Evolutionary conservation across 1,140 invertebrate species (phyloP), one percentile per base, ranked within the genome.

Genomic region (Littorina saxatilis): DNA sequence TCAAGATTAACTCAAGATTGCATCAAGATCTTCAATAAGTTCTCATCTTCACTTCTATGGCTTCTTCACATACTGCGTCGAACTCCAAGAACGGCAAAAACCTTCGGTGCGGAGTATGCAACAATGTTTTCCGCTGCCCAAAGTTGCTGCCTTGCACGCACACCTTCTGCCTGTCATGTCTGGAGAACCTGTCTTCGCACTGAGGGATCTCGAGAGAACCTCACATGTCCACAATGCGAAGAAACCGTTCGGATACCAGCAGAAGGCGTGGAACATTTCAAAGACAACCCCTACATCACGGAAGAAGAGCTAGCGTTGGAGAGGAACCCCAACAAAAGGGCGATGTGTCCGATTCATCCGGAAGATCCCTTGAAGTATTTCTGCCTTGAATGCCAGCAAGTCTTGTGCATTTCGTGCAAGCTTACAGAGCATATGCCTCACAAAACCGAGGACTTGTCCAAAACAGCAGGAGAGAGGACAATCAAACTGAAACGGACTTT

Each of bases 81-180:
- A n/a, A n/a, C n/a, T n/a, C n/a, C n/a, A n/a, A n/a, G n/a, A n/a
- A n/a, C n/a, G n/a, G n/a, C n/a, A n/a, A n/a, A n/a, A 68, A 68
- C 66, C 66, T 68, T 0, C 13, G 0, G 2, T 68, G 66, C 35
- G 35, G 35, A 39, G 35, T 68, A 17, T 68, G 66, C 23, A 32
- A 20, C 32, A 35, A 68, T 32, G 15, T 68, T 2, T 68, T 39
- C 35, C 66, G 66, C 7, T 32, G 23, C 23, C 66, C 66, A 7
- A 37, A 39, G 20, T 13, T 68, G 1, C 15, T 68, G 32, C 15
- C 66, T 15, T 68, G 66, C 35, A 23, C 11, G 13, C 66, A 68
- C 35, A 68, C 32, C 11, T 68, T 68, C 66, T 68, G 66, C 35
- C 66, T 68, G 66, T 15, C 37, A 2, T 68, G 66, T 39, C 66